Conservation (phyloP, 2,113 vertebrate species). For the Oenanthe oenanthe region DNA sequence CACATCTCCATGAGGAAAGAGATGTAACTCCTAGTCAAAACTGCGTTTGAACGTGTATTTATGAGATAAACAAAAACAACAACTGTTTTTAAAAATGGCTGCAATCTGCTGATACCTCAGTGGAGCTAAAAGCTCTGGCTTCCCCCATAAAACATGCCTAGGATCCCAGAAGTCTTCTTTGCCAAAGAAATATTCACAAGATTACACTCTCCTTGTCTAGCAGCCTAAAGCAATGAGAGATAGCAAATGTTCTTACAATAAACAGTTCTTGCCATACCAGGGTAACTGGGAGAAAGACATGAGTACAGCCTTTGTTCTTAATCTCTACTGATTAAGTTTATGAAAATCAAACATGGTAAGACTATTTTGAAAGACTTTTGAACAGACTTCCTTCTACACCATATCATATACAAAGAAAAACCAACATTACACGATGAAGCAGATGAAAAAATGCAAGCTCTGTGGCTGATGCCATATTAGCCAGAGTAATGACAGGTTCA, state of each 20-base stretch:
- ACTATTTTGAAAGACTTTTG: neutral
- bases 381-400: neutral
- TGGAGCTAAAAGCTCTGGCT: neutral
- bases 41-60: fast-evolving
- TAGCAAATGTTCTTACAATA: neutral
- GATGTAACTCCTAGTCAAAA: neutral
- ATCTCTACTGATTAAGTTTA: neutral
- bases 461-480: neutral
- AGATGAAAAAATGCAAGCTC: neutral
- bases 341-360: constrained; percentile 11
- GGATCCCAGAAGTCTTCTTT: neutral
- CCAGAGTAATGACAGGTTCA: neutral
- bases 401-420: neutral
- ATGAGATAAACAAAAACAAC: neutral
- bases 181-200: neutral
- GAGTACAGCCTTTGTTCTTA: neutral
- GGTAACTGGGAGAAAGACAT: neutral
- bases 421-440: neutral
- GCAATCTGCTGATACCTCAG: neutral
- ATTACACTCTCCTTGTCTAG: neutral
- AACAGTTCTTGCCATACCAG: neutral
- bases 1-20: neutral
- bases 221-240: neutral
- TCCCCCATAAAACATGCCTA: neutral
- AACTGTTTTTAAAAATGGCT: neutral